Percentiles rank a stretch among this genome's conserved stretches.
Evolutionary conservation across 2,888 invertebrate genomes (phyloP).

Genomic region (Mythimna lalbum): DNA sequence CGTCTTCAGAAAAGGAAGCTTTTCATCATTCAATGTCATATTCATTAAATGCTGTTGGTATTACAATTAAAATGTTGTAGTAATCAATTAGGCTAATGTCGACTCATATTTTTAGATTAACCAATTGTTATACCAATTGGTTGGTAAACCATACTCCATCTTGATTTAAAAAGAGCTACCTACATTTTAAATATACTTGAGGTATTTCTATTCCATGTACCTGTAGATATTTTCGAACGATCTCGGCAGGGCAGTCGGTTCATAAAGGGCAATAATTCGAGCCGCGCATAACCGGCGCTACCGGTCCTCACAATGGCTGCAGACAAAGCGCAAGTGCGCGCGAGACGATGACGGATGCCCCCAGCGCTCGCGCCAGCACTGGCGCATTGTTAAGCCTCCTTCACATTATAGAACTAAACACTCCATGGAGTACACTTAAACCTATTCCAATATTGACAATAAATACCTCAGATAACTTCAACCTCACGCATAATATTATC

Average conservation of each 20-base stretch:
- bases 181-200: slow-evolving; percentile 7
- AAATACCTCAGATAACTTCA: slow-evolving; percentile 17
- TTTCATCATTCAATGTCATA: slow-evolving; percentile 60
- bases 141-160: slow-evolving; percentile 4
- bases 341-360: slow-evolving; percentile 81
- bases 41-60: slow-evolving; percentile 41
- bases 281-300: slow-evolving; percentile 82
- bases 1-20: slow-evolving; percentile 56
- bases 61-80: slow-evolving; percentile 35
- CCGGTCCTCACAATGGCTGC: slow-evolving; percentile 80
- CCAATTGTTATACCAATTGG: slow-evolving; percentile 19
- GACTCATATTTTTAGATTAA: slow-evolving; percentile 17
- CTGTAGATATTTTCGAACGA: slow-evolving; percentile 59
- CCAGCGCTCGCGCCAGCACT: slow-evolving; percentile 56
- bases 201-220: slow-evolving; percentile 36
- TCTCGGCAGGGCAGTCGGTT: slow-evolving; percentile 63
- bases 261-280: slow-evolving; percentile 82
- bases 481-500: slow-evolving; percentile 11
- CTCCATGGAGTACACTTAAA: slow-evolving; percentile 19
- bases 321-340: slow-evolving; percentile 75
- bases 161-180: background rate
- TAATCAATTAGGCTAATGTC: slow-evolving; percentile 39
- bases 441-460: slow-evolving; percentile 29
- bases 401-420: slow-evolving; percentile 54
- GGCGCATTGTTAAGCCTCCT: slow-evolving; percentile 64